Conservation (phyloP, 2,797 vertebrate species). For the Chelidonichthys spinosus region DNA sequence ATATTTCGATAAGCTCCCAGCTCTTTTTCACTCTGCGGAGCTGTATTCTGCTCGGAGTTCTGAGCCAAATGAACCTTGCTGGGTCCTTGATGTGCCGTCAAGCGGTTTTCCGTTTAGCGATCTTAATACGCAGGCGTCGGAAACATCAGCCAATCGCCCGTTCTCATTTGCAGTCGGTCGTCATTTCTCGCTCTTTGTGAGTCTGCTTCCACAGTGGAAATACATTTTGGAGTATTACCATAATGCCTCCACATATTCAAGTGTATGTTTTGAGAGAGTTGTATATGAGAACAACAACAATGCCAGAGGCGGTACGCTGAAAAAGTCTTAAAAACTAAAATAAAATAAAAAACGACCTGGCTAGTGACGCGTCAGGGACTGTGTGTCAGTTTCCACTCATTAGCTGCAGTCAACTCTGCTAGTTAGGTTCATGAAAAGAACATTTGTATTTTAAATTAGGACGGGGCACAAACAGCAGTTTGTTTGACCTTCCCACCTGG, state of each 20-base stretch:
- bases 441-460: no score
- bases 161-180: conserved; percentile 23
- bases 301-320: neutral
- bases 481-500: no score
- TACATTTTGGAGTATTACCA: neutral
- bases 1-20: conserved; percentile 51
- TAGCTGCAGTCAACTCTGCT: no score
- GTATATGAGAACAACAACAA: neutral
- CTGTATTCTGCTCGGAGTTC: conserved; percentile 43
- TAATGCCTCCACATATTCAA: conserved; percentile 14
- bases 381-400: no score
- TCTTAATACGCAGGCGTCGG: conserved; percentile 28
- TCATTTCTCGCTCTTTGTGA: conserved; percentile 16
- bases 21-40: conserved; percentile 37
- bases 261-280: neutral
- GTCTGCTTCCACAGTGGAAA: neutral
- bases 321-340: no score
- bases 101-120: conserved; percentile 44
- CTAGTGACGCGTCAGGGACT: no score
- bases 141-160: conserved; percentile 1
- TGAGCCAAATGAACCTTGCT: conserved; percentile 56
- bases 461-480: no score
- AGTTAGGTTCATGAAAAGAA: no score
- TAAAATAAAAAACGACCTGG: no score
- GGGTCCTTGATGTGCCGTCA: conserved; percentile 47